Evolutionary conservation across 2,797 vertebrate genomes (phyloP), one percentile per base, ranked within the genome.

Genomic region (Phoeniculus purpureus): DNA sequence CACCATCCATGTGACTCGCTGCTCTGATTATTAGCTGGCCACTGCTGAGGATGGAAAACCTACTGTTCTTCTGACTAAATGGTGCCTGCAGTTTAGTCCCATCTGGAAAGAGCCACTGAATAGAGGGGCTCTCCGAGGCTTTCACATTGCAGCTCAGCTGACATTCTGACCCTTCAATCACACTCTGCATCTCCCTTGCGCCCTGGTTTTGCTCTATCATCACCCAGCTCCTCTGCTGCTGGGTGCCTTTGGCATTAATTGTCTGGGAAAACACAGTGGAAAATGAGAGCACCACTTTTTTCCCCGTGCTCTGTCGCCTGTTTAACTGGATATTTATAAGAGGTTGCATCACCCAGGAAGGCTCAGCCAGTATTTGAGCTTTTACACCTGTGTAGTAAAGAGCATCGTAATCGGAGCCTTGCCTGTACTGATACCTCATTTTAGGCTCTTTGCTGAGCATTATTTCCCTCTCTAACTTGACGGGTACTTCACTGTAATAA

Each of bases 401-500:
- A 4, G 98, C 98, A 20, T 98, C 98, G 25, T 95, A 97, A 83
- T 98, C 97, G 6, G 97, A 84, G 34, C 98, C 98, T 93, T 99
- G 99, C 22, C 85, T 96, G 85, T 99, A 99, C 75, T 93, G 97
- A 91, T 97, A 98, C 60, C 96, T 97, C 25, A 94, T 65, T 61
- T 96, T 93, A 58, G 98, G 97, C 8, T 98, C 97, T 64, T 96
- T 92, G 45, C 92, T 96, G 37, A 98, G 93, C 91, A 97, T 73
- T 12, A 75, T 3, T 14, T 97, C 98, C 12, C 97, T 98, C 92
- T 98, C 95, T 75, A 99, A 91, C 61, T 97, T 98, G 13, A 98
- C 98, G 8, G 99, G 98, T 3, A 98, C 97, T 50, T 97, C 98
- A 64, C 98, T 99, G 90, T 99, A 99, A 80, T 99, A 99, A 1